Percentiles rank a stretch among this genome's conserved stretches.
Conservation (phyloP, 2,797 vertebrate species). For the Enteromius treurensis region DNA sequence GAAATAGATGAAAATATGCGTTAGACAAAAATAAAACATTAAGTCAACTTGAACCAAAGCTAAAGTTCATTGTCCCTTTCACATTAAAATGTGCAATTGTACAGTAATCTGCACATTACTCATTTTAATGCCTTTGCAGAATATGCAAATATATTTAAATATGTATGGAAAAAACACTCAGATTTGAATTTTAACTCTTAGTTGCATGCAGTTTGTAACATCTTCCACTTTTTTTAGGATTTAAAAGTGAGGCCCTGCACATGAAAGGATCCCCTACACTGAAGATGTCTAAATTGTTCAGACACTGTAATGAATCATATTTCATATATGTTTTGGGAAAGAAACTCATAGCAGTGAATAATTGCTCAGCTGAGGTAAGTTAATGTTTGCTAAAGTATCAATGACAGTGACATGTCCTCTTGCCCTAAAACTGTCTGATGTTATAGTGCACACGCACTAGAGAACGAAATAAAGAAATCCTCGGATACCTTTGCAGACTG, state of each 20-base stretch:
- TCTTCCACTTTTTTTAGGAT: not conserved
- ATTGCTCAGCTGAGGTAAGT: not conserved
- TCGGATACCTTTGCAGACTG: constrained; percentile 1
- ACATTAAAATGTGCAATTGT: not conserved
- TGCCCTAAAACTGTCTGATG: constrained; percentile 11
- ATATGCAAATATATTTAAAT: constrained; percentile 14
- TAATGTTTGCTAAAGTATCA: constrained; percentile 25
- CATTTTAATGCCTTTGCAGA: constrained; percentile 10
- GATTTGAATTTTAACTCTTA: not conserved
- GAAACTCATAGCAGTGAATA: not conserved
- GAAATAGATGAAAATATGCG: not conserved
- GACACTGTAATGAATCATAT: not conserved
- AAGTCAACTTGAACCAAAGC: constrained; percentile 7
- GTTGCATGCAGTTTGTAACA: not conserved
- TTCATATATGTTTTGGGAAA: not conserved
- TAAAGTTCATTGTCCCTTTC: constrained; percentile 1
- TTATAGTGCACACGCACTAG: constrained; percentile 7
- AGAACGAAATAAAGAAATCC: constrained; percentile 20
- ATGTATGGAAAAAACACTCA: not conserved
- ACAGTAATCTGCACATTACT: constrained; percentile 17
- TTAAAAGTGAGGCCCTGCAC: not conserved
- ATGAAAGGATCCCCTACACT: not conserved
- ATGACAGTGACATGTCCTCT: constrained; percentile 27
- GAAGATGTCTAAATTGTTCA: not conserved
- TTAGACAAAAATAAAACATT: not conserved